Conservation (phyloP, 1,140 invertebrate genomes). For the Microplitis mediator region DNA sequence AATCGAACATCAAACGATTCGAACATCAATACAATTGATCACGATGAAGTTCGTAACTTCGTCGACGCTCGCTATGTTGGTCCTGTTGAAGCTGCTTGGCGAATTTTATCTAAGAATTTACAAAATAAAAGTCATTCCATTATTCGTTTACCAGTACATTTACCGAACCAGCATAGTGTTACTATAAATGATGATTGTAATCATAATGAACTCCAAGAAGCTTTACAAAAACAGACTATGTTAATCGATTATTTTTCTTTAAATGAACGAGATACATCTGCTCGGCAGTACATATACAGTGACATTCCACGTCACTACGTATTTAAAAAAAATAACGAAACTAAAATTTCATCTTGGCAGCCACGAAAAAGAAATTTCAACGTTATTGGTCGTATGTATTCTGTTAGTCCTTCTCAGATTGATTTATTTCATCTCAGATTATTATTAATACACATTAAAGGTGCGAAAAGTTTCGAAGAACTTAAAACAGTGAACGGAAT, state of each 20-base stretch:
- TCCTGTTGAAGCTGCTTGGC: neutral
- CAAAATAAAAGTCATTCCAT: neutral
- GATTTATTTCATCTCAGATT: slow-evolving; percentile 28
- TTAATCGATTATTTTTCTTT: neutral
- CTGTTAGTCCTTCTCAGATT: slow-evolving; percentile 18
- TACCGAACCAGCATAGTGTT: neutral
- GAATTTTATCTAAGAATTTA: neutral
- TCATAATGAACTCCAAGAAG: neutral
- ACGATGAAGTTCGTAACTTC: slow-evolving; percentile 3
- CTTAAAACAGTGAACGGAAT: neutral
- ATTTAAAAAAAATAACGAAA: neutral
- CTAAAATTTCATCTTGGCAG: neutral
- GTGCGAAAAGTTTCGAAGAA: slow-evolving; percentile 21
- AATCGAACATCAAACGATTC: neutral
- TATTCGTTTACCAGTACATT: neutral
- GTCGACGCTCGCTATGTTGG: neutral
- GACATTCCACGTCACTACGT: neutral
- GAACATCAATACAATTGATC: neutral
- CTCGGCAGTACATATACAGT: neutral
- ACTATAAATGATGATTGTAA: neutral
- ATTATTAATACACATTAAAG: slow-evolving; percentile 6
- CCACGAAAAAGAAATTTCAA: slow-evolving; percentile 9
- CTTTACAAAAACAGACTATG: neutral
- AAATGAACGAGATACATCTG: neutral
- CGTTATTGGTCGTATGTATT: neutral